Base-by-base conservation (phyloP, 2,888 invertebrate species). In the Napeogenes inachia region DNA sequence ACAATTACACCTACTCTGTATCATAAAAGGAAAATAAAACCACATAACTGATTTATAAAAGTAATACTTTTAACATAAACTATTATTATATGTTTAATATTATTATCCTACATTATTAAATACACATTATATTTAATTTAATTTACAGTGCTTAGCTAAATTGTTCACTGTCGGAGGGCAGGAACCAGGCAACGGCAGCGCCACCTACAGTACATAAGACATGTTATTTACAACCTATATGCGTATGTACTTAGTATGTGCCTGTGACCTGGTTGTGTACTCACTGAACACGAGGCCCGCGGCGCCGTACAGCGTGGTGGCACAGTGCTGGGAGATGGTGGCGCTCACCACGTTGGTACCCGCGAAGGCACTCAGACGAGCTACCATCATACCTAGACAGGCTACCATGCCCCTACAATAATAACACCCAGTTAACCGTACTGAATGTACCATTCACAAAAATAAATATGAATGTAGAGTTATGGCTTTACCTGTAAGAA, bases 351-450 rank as follows among this genome's bases (percentile, higher is more conserved):
- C 70, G 71, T 85, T 87, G 71, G 86, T 87, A 58, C 87, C 88
- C 0, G 82, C 75, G 73, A 89, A 87, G 5, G 87, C 86, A 64
- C 88, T 88, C 57, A 87, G 75, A 0, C 88, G 71, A 0, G 87
- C 88, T 69, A 88, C 87, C 85, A 87, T 85, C 87, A 89, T 86
- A 21, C 88, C 87, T 4, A 89, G 68, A 56, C 88, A 88, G 0
- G 87, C 87, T 58, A 87, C 82, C 88, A 88, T 88, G 2, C 87
- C 88, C 60, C 88, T 89, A 76, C 30, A 10, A 53, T 13, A 4
- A 6, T 45, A 45, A 47, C 12, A 5, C 6, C 6, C 6, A 38
- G 6, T 10, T 46, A 45, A 46, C 21, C 21, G 1, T 21, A 21
- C 21, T 21, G 21, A 21, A 21, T 21, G 21, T 21, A 21, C 21